A percentile compares a stretch with the other conserved stretches of the same genome.
These are phyloP conservation scores for Puntigrus tetrazona DNA, from an alignment of 2,113 vertebrate genomes.

Conservation along the genomic window DNA sequence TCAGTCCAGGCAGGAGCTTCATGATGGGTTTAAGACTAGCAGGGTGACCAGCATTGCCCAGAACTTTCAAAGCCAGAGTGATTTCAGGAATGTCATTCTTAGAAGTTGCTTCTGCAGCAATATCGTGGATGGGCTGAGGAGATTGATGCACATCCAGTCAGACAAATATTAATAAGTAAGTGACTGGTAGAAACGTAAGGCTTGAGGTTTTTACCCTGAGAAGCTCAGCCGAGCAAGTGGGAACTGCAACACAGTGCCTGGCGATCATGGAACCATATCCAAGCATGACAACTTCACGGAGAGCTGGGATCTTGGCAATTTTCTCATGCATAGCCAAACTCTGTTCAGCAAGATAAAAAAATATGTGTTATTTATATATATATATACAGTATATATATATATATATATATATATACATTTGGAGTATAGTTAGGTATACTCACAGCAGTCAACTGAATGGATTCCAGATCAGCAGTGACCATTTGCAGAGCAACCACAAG, in stretches of 20 bases:
- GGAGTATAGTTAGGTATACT: slow-evolving; percentile 23
- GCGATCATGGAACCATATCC: slow-evolving; percentile 76
- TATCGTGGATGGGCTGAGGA: slow-evolving; percentile 78
- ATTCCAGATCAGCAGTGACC: slow-evolving; percentile 69
- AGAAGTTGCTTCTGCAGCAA: slow-evolving; percentile 71
- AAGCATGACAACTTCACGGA: slow-evolving; percentile 72
- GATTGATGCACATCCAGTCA: not conserved
- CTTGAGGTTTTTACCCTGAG: slow-evolving; percentile 69
- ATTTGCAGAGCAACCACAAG: slow-evolving; percentile 74
- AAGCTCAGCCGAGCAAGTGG: slow-evolving; percentile 65
- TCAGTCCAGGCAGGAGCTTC: slow-evolving; percentile 77
- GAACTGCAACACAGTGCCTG: slow-evolving; percentile 71
- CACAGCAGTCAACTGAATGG: slow-evolving; percentile 74
- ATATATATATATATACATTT: no score
- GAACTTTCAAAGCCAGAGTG: slow-evolving; percentile 77
- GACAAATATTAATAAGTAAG: not conserved
- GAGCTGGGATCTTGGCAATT: slow-evolving; percentile 63
- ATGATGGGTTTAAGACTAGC: slow-evolving; percentile 77
- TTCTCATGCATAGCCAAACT: slow-evolving; percentile 65
- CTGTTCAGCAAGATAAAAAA: slow-evolving; percentile 65
- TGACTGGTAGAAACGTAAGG: not conserved
- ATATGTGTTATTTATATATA: no score
- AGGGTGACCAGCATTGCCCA: slow-evolving; percentile 82
- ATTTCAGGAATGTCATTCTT: slow-evolving; percentile 71
- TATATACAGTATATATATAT: no score